Percentiles rank a stretch among this genome's conserved stretches.
phyloP scores from a whole-genome alignment of 2,797 vertebrate species.

The Anguilla obscura region DNA sequence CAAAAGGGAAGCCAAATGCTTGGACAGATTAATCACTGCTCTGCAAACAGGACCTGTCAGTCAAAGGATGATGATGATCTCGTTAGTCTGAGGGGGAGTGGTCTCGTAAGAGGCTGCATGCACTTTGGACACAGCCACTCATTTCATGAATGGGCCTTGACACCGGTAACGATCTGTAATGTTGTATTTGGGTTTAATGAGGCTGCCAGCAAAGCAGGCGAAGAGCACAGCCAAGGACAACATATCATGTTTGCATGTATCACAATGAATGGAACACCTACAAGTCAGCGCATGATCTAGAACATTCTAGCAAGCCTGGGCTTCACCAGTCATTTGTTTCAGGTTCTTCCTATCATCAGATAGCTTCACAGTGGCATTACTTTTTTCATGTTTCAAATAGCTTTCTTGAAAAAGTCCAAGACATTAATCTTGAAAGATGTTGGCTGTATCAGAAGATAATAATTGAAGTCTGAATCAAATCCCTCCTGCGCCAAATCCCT shows the following conservation, averaged over 20 bases:
- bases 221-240: background rate
- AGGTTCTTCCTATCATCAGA: background rate
- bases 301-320: background rate
- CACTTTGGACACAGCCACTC: background rate
- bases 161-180: background rate
- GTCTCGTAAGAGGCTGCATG: slow-evolving; percentile 31
- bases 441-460: slow-evolving; percentile 1
- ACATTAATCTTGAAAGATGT: background rate
- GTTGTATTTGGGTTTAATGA: background rate
- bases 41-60: slow-evolving; percentile 45
- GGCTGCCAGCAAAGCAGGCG: background rate
- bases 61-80: slow-evolving; percentile 43
- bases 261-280: background rate
- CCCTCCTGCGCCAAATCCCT: background rate
- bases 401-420: background rate
- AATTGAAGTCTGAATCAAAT: background rate
- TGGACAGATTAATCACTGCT: slow-evolving; percentile 42
- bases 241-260: background rate
- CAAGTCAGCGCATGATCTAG: background rate
- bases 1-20: slow-evolving; percentile 10
- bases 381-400: background rate
- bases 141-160: background rate
- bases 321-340: background rate
- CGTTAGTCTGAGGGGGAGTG: slow-evolving; percentile 36
- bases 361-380: background rate